A percentile compares a stretch with the other conserved stretches of the same genome.
Conservation (phyloP, 2,888 invertebrate genomes). For the Heliconius erato region DNA sequence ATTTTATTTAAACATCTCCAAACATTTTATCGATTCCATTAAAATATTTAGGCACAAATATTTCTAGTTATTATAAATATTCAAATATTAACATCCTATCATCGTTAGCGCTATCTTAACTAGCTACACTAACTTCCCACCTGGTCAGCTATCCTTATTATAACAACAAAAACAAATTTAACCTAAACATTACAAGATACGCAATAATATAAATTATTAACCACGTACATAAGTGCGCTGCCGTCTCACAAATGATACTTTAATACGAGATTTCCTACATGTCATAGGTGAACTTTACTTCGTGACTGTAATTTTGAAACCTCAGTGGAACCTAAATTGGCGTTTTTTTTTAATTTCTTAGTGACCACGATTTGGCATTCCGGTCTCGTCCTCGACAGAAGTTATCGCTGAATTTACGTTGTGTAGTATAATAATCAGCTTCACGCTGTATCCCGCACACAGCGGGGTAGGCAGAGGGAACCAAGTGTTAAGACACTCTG, state of each 20-base stretch:
- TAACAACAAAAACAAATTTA: slow-evolving; percentile 29
- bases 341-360: slow-evolving; percentile 33
- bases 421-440: neutral
- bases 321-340: slow-evolving; percentile 28
- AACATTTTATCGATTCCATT: too few species aligned
- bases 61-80: neutral
- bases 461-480: too few species aligned
- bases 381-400: slow-evolving; percentile 25
- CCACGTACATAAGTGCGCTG: slow-evolving; percentile 59
- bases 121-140: neutral
- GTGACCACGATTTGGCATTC: slow-evolving; percentile 36
- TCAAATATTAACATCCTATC: slow-evolving; percentile 1
- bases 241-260: slow-evolving; percentile 63
- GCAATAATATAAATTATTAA: slow-evolving; percentile 57
- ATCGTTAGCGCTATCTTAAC: neutral
- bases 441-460: too few species aligned
- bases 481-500: too few species aligned
- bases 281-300: slow-evolving; percentile 67
- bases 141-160: neutral
- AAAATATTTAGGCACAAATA: neutral
- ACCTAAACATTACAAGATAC: slow-evolving; percentile 9
- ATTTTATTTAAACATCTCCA: too few species aligned
- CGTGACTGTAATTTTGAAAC: slow-evolving; percentile 49
- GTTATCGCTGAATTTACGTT: slow-evolving; percentile 12
- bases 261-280: slow-evolving; percentile 70